Base-by-base conservation (phyloP, 2,113 vertebrate species). In the Poeciliopsis retropinna region DNA sequence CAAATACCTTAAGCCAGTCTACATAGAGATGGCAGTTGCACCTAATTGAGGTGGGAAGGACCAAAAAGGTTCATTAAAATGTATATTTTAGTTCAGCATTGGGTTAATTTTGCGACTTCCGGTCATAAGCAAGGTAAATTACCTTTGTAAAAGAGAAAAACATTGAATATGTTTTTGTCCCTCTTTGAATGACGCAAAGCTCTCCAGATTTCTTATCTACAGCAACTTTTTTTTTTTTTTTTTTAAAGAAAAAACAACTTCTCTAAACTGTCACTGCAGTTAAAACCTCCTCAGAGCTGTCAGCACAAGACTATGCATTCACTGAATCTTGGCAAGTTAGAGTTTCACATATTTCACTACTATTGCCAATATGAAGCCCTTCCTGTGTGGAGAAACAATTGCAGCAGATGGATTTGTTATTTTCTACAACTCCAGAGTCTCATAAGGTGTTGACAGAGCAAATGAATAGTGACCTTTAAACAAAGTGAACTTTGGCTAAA, bases 371-470 rank as follows among this genome's bases (percentile, higher is more conserved):
- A 57, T 34, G 15, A 14, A n/a, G 29, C 19, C 19, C 30, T 67
- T 65, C 44, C 34, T 32, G 13, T 32, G 13, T n/a, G 22, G 6
- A 1, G 62, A 70, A 70, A 67, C 22, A 61, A 22, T 12, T 15
- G 10, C 32, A 66, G n/a, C 10, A 41, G 64, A 60, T 69, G 0
- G 27, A 27, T n/a, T 13, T 25, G 54, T 51, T 32, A 34, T 34
- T 70, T 71, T 64, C 9, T 30, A 27, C n/a, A 25, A 25, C 27
- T 61, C 12, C 19, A 27, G 27, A 73, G 44, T 30, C 19, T 34
- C n/a, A 17, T 25, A 31, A 51, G 69, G 22, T 63, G 64, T 68
- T 51, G 67, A 30, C 39, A 51, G 78, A 39, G 31, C 60, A 10
- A 44, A 0, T 54, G 62, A 8, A 4, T 13, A 32, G 31, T 70